Evolutionary conservation across 1,140 invertebrate species (phyloP), one percentile per base, ranked within the genome.

Genomic region (Drosophila nigromelanica): DNA sequence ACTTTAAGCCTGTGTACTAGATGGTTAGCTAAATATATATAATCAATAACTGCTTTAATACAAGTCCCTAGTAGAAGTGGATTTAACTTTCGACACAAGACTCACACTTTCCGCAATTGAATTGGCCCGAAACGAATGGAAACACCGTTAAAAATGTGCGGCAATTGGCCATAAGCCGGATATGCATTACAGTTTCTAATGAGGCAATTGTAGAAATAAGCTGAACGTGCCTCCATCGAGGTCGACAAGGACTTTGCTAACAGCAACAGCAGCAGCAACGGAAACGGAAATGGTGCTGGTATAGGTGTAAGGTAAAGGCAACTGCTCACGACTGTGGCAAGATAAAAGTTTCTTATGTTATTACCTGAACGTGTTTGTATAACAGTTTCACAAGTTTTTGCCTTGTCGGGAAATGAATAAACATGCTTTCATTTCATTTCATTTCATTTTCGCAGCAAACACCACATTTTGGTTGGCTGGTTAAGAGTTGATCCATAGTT

Each of bases 271-370:
- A 48, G 11, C 21, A n/a, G 47, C 24, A 14, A 50, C 10, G 33
- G 58, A 40, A 68, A 67, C 40, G 14, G 21, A 35, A 68, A 55
- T 35, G 62, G 50, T 10, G 21, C 55, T 21, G 30, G 39, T 21
- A 7, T 35, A 56, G 52, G 27, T 2, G 30, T 37, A 42, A 59
- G 27, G 27, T 14, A 18, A 21, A 62, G 24, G 48, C n/a, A 15
- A 47, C 12, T 24, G 60, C 54, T 69, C 66, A 63, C 64, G 55
- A 61, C 62, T 60, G 62, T 48, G 73, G 45, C 58, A 12, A 79
- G 77, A 79, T 79, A 79, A 79, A 79, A 79, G 74, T 79, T 79
- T 79, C 74, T 77, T 77, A 77, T 79, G 77, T 73, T 73, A 79
- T 79, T 79, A 79, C 77, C 63, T 54, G 70, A 66, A 79, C 77